These are phyloP conservation scores for Capitulum mitella DNA, from an alignment of 2,888 invertebrate species.

Conservation along the genomic window DNA sequence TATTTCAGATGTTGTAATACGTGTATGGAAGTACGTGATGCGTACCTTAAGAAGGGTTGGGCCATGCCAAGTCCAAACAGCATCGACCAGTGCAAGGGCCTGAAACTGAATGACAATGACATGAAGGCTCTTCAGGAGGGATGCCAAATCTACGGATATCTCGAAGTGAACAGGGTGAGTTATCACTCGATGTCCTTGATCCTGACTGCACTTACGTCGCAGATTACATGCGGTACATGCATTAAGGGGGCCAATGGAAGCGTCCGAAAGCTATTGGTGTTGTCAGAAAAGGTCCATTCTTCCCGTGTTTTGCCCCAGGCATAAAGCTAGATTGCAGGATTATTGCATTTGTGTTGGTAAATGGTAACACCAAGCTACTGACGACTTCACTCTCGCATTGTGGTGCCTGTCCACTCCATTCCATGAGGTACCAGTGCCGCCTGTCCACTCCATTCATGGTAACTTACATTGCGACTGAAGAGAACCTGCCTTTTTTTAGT, in stretches of 20 bases:
- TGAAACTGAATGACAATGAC: conserved; percentile 63
- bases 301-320: not conserved
- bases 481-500: no score
- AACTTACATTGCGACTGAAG: no score
- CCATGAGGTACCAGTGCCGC: no score
- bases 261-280: not conserved
- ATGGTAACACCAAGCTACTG: no score
- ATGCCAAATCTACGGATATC: conserved; percentile 87
- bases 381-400: no score
- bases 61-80: conserved; percentile 68
- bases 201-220: no score
- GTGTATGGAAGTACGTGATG: conserved; percentile 90
- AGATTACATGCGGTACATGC: no score
- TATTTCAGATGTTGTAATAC: conserved; percentile 87
- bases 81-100: conserved; percentile 85
- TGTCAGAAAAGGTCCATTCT: not conserved
- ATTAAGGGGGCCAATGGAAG: not conserved
- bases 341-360: no score
- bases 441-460: no score
- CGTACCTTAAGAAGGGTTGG: conserved; percentile 81
- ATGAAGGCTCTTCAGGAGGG: conserved; percentile 83
- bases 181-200: no score
- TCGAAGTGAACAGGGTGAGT: conserved; percentile 83
- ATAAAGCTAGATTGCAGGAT: no score
- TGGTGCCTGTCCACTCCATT: no score